A percentile compares a stretch with the other conserved stretches of the same genome.
phyloP scores from a whole-genome alignment of 1,140 invertebrate species.

The Drosophila arawakana region DNA sequence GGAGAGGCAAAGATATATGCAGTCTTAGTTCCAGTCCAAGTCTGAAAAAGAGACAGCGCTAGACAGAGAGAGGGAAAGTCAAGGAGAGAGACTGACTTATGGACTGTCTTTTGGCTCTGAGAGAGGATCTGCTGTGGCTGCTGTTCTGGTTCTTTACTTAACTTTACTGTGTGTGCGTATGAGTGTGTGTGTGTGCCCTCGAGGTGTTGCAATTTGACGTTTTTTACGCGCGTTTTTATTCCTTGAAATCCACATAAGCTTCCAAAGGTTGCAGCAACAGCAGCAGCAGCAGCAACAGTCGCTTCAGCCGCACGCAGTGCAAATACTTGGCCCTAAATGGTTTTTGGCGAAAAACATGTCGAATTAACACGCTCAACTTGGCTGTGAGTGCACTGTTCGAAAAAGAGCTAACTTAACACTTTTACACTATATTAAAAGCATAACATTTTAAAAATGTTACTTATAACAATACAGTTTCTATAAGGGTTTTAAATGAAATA shows the following conservation, averaged over 20 bases:
- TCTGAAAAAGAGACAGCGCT: not conserved
- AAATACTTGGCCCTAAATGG: constrained; percentile 82
- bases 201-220: constrained; percentile 84
- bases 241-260: constrained; percentile 75
- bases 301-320: constrained; percentile 65
- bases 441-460: too few species aligned
- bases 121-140: constrained; percentile 17
- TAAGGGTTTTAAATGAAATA: too few species aligned
- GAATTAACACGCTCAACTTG: constrained; percentile 83
- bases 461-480: too few species aligned
- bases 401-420: too few species aligned
- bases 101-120: constrained; percentile 49
- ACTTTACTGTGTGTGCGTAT: not conserved
- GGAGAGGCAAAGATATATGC: constrained; percentile 3
- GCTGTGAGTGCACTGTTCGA: constrained; percentile 23
- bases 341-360: constrained; percentile 81
- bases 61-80: not conserved
- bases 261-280: constrained; percentile 39
- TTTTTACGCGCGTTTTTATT: constrained; percentile 82
- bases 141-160: constrained; percentile 50
- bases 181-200: constrained; percentile 60
- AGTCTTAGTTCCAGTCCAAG: too few species aligned
- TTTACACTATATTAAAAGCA: too few species aligned
- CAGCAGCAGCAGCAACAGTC: constrained; percentile 34
- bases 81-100: constrained; percentile 59